Conservation (phyloP, 2,888 invertebrate species). For the Agrypnus murinus region DNA sequence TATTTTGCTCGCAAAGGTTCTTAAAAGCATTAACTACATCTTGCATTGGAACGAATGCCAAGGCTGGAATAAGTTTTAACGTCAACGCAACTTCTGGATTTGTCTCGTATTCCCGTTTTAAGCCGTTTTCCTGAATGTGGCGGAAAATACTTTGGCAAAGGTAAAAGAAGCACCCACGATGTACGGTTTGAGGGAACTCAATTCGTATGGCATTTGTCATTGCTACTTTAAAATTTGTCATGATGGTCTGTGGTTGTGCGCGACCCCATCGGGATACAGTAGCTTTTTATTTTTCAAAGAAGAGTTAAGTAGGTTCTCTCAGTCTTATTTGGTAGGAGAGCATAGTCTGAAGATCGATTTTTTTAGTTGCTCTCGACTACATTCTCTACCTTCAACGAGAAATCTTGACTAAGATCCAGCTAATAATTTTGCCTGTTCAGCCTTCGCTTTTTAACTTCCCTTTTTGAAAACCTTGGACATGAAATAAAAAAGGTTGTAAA, state of each 20-base stretch:
- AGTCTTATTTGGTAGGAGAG: conserved; percentile 14
- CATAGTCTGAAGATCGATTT: too few relatives aligned
- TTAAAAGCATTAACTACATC: conserved; percentile 13
- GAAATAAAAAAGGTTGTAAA: too few relatives aligned
- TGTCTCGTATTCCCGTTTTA: conserved; percentile 22
- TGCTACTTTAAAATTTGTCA: conserved; percentile 13
- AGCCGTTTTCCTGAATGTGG: conserved; percentile 17
- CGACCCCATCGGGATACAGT: background rate
- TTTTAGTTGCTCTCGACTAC: too few relatives aligned
- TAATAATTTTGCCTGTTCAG: too few relatives aligned
- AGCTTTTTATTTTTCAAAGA: conserved; percentile 3
- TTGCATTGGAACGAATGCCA: conserved; percentile 20
- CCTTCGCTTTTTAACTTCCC: too few relatives aligned
- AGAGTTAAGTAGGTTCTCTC: background rate
- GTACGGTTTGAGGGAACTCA: conserved; percentile 7
- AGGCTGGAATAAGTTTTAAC: conserved; percentile 18
- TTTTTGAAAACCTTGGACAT: too few relatives aligned
- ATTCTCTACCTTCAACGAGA: too few relatives aligned
- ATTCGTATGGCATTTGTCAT: conserved; percentile 24
- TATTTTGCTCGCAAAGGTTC: conserved; percentile 24
- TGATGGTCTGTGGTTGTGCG: background rate
- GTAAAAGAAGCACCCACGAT: conserved; percentile 24
- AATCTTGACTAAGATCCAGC: too few relatives aligned
- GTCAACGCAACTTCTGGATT: conserved; percentile 20
- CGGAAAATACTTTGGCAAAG: conserved; percentile 14